Evolutionary conservation across 2,113 vertebrate species (phyloP).

Genomic region (Piprites chloris): DNA sequence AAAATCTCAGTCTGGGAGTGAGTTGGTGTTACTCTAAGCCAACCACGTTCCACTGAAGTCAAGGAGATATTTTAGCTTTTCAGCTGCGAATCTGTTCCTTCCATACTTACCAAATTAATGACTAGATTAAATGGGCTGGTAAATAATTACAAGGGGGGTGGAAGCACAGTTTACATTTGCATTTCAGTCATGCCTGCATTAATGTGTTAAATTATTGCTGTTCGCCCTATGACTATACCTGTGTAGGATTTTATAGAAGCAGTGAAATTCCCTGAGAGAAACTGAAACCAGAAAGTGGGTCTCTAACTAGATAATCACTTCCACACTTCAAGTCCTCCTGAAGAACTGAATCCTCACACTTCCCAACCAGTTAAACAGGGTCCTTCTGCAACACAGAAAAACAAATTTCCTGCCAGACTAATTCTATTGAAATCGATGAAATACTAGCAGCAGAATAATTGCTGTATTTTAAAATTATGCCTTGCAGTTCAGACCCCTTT

Average conservation of each 20-base stretch:
- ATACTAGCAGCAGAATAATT: neutral
- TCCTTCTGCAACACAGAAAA: neutral
- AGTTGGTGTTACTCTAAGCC: neutral
- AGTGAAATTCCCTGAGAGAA: neutral
- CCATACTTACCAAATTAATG: neutral
- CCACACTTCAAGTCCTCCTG: neutral
- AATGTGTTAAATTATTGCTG: neutral
- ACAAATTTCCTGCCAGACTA: neutral
- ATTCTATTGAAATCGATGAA: neutral
- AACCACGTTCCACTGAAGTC: neutral
- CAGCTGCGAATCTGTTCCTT: neutral
- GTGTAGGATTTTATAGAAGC: neutral
- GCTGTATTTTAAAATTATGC: neutral
- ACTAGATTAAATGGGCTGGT: slow-evolving; percentile 5
- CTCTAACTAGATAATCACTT: neutral
- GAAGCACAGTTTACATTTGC: neutral
- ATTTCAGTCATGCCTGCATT: neutral
- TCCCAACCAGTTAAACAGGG: neutral
- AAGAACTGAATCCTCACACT: neutral
- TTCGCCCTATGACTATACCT: neutral
- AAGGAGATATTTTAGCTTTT: neutral
- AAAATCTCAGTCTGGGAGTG: neutral
- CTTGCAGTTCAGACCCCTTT: neutral
- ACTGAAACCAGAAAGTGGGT: neutral
- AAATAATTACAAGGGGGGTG: neutral